Evolutionary conservation across 2,888 invertebrate genomes (phyloP).

Genomic region (Amitus sp.): DNA sequence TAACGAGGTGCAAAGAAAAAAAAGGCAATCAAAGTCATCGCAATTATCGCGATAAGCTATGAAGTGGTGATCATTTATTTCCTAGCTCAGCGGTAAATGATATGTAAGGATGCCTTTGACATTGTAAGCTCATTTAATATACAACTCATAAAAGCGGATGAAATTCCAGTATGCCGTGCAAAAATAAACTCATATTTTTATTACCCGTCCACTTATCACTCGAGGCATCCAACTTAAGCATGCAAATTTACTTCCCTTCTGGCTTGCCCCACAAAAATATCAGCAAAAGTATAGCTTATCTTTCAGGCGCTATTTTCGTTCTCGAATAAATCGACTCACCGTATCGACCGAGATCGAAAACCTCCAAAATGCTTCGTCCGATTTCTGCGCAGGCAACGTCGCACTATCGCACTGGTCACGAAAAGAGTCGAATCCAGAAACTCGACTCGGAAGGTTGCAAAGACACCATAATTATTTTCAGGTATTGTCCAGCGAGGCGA

Average conservation of each 20-base stretch:
- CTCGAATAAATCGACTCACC: conserved; percentile 13
- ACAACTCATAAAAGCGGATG: too few relatives aligned
- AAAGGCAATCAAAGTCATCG: too few relatives aligned
- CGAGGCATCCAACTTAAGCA: neutral
- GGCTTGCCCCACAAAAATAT: neutral
- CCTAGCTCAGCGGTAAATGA: too few relatives aligned
- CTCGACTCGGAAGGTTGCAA: conserved; percentile 10
- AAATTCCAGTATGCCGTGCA: too few relatives aligned
- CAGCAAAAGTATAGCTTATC: neutral
- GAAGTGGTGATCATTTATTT: too few relatives aligned
- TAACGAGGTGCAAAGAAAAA: too few relatives aligned
- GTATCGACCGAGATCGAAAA: conserved; percentile 7
- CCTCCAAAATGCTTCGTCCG: neutral
- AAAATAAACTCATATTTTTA: too few relatives aligned
- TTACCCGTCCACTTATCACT: too few relatives aligned
- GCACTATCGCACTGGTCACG: conserved; percentile 17
- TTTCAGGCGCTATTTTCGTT: neutral
- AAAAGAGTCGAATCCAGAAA: conserved; percentile 15
- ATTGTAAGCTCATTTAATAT: too few relatives aligned
- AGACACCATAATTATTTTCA: conserved; percentile 24
- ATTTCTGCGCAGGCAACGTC: neutral
- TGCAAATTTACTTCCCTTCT: too few relatives aligned
- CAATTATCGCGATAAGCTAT: too few relatives aligned
- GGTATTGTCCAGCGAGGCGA: conserved; percentile 16
- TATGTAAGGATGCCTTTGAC: too few relatives aligned